Conservation (phyloP, 2,888 invertebrate species). For the Gastrophysa polygoni region DNA sequence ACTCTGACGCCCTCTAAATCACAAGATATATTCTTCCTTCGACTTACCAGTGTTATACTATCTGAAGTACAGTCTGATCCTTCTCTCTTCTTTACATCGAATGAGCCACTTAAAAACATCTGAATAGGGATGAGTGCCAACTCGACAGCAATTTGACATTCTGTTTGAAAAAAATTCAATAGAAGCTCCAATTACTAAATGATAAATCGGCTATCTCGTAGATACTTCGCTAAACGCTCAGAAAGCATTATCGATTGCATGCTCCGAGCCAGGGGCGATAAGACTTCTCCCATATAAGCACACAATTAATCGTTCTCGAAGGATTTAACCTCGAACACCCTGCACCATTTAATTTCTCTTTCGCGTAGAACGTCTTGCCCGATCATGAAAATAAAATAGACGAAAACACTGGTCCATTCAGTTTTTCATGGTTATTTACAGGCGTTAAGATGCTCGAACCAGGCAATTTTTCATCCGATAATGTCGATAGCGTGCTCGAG, state of each 20-base stretch:
- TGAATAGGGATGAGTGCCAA: no score
- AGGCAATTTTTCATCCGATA: constrained; percentile 1
- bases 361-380: constrained; percentile 2
- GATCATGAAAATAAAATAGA: constrained; percentile 10
- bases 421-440: constrained; percentile 6
- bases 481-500: constrained; percentile 5
- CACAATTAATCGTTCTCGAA: constrained; percentile 7
- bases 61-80: no score
- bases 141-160: no score
- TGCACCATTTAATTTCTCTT: constrained; percentile 10
- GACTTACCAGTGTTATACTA: no score
- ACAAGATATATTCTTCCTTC: no score
- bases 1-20: no score
- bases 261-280: neutral
- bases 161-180: no score
- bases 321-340: constrained; percentile 6
- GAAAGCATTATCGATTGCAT: neutral
- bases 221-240: neutral
- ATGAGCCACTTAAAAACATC: no score
- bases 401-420: constrained; percentile 8
- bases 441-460: constrained; percentile 1
- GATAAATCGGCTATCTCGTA: neutral
- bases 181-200: neutral
- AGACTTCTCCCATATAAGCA: neutral
- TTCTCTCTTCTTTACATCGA: no score